Base-by-base conservation (phyloP, 2,888 invertebrate genomes). In the Salpingus planirostris region DNA sequence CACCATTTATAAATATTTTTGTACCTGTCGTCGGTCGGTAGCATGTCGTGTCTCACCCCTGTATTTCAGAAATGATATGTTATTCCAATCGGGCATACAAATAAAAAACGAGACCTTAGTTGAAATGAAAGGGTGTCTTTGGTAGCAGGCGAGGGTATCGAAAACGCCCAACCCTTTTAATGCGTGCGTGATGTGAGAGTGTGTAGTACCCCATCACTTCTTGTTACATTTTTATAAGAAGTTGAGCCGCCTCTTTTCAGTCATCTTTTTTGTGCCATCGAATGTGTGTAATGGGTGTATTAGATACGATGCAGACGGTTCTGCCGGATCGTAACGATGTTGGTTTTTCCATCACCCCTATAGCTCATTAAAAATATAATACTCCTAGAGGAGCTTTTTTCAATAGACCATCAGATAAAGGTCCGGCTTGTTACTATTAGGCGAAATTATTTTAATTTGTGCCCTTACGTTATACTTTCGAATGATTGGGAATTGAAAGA, bases 101-200 rank as follows among this genome's bases (percentile, higher is more conserved):
- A 24, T n/a, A n/a, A 33, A 37, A 33, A 37, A 27, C 10, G 15
- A 23, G 3, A 11, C 21, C 5, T 4, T 8, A 15, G 13, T 22
- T 12, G 22, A 18, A 40, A 44, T 42, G 38, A 45, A 44, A 46
- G 46, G 42, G 48, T 48, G 46, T 46, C 40, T 41, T n/a, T 39
- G 31, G 48, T 46, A 45, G 45, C 48, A 33, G 34, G 29, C 32
- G 42, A 36, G 33, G 39, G 36, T 33, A 39, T 41, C 41, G 42
- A 29, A 29, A 28, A 27, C 24, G 24, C 15, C 37, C 30, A 34
- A 30, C 38, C 38, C 31, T 38, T 15, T 28, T 34, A 38, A 38
- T 45, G 36, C 33, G 38, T 38, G 39, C 37, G 39, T 44, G 42
- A 42, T 35, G 29, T 26, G n/a, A n/a, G n/a, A n/a, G n/a, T 36